A percentile compares a stretch with the other conserved stretches of the same genome.
Conservation (phyloP, 2,888 invertebrate genomes). For the Tetrapedia diversipes region DNA sequence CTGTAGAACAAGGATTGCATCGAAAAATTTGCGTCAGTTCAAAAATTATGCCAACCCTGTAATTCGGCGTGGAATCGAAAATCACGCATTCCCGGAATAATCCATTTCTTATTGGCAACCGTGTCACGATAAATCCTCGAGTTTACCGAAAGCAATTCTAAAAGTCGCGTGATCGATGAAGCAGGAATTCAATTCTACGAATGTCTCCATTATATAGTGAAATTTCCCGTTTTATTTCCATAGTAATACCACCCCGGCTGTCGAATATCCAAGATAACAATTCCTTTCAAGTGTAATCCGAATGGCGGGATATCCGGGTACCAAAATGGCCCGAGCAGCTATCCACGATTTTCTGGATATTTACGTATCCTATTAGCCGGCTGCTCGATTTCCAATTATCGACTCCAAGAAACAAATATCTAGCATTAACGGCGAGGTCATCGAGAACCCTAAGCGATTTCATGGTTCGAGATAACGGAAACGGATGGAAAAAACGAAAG, state of each 20-base stretch:
- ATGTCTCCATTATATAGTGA: neutral
- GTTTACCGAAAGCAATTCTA: too few species aligned
- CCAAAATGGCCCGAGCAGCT: neutral
- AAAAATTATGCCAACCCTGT: too few species aligned
- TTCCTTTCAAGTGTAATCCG: conserved; percentile 13
- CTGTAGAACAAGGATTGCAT: too few species aligned
- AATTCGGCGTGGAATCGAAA: too few species aligned
- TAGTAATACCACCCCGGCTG: neutral
- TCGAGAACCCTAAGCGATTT: neutral
- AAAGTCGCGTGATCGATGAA: neutral
- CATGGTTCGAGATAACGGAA: neutral
- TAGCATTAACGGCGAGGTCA: neutral
- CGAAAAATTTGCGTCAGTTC: too few species aligned
- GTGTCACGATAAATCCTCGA: too few species aligned
- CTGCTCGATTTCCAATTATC: conserved; percentile 21
- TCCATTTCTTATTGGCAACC: too few species aligned
- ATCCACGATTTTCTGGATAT: conserved; percentile 14
- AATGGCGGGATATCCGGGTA: conserved; percentile 11
- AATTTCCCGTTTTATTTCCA: neutral
- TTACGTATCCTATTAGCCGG: conserved; percentile 27
- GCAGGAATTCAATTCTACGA: neutral
- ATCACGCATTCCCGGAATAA: too few species aligned
- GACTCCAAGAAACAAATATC: conserved; percentile 17
- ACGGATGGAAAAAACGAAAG: too few species aligned
- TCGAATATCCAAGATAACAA: conserved; percentile 4